Evolutionary conservation across 2,797 vertebrate genomes (phyloP).

Genomic region (Scyliorhinus canicula): DNA sequence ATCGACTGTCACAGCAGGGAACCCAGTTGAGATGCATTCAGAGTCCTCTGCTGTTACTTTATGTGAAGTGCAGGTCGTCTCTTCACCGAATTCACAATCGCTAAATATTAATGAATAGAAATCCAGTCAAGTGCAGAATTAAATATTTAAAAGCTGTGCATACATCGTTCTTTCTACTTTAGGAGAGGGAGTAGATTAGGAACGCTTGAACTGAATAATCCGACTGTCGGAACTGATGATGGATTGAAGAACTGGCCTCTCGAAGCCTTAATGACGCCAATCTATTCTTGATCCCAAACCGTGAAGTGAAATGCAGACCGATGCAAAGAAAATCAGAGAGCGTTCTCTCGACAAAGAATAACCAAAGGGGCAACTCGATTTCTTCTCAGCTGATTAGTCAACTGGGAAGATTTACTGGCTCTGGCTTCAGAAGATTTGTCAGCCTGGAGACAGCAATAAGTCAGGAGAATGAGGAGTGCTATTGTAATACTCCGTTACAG

Average conservation of each 20-base stretch:
- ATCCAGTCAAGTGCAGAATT: slow-evolving; percentile 19
- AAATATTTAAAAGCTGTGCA: slow-evolving; percentile 9
- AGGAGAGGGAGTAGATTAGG: background rate
- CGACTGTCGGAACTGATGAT: background rate
- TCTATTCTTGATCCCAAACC: background rate
- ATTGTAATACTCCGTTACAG: background rate
- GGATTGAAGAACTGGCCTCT: background rate
- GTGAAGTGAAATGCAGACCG: background rate
- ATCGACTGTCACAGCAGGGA: background rate
- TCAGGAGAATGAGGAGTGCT: too few relatives aligned
- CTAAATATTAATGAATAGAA: slow-evolving; percentile 31
- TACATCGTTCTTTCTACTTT: background rate
- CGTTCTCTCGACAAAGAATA: background rate
- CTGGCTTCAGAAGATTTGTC: background rate
- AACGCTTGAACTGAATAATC: background rate
- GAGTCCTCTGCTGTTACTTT: background rate
- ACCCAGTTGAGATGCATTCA: background rate
- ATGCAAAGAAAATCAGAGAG: background rate
- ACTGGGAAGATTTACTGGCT: background rate
- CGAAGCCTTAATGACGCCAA: background rate
- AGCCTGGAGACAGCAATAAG: background rate
- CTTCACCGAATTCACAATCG: background rate
- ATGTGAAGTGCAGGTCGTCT: background rate
- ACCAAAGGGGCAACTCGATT: background rate
- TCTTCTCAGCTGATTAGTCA: background rate